Base-by-base conservation (phyloP, 2,113 vertebrate genomes). In the Oryzias melastigma region DNA sequence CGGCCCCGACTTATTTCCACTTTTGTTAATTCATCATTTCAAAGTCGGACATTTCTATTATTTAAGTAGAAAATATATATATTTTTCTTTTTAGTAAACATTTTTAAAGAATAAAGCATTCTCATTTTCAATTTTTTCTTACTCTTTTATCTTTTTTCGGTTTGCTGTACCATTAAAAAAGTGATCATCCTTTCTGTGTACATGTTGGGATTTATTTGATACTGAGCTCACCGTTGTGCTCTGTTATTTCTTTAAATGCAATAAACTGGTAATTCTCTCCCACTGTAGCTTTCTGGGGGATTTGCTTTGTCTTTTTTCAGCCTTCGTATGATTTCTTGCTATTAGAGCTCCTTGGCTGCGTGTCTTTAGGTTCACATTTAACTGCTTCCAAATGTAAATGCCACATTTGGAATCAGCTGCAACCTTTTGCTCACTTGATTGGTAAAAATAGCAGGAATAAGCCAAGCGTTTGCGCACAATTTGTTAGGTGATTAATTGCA, bases 261-360 rank as follows among this genome's bases (percentile, higher is more conserved):
- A 20, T 40, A 52, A 18, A 13, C 35, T 14, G 48, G 14, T 43
- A 50, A 14, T 44, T 52, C 15, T 35, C 25, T 51, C 19, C 16
- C 16, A 0, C 14, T 62, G 25, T 62, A 12, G 35, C 47, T 42
- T 35, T 43, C 58, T 61, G 58, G 50, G 49, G 14, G 46, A 50
- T 62, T n/a, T 51, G 47, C 35, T 24, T 51, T 24, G 58, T 19
- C 27, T 40, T 51, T 48, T 42, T 59, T 17, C 18, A 48, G 59
- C 16, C 20, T 44, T 13, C 4, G 4, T 14, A 50, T 61, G 46
- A 50, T 49, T 14, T 48, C 40, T 59, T 48, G 22, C 35, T 42
- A 17, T 61, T 15, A 50, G 47, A 22, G 46, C 29, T 42, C 29
- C 18, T 51, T 51, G 42, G 35, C 17, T 17, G 46, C 51, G 48